Evolutionary conservation across 2,113 vertebrate species (phyloP).

Genomic region (Raphicerus campestris): DNA sequence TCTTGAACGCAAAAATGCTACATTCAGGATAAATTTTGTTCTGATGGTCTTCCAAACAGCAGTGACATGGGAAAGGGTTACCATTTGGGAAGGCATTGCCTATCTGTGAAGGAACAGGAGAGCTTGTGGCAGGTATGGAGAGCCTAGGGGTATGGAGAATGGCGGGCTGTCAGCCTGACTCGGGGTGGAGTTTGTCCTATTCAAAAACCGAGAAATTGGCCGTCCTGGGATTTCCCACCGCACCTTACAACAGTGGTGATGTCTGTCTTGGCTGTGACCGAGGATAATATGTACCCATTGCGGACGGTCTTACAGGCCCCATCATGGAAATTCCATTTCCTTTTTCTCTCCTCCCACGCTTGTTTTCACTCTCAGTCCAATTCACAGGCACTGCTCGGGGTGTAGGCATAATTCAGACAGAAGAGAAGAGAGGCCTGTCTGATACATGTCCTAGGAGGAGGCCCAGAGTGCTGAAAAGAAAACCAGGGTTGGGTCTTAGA

Average conservation of each 20-base stretch:
- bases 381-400: background rate
- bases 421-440: background rate
- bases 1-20: background rate
- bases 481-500: background rate
- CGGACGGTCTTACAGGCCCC: background rate
- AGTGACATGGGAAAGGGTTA: background rate
- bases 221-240: background rate
- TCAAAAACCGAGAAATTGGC: background rate
- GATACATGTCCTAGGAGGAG: background rate
- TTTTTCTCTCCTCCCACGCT: constrained; percentile 35
- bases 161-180: background rate
- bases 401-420: background rate
- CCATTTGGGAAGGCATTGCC: background rate
- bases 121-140: background rate
- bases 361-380: constrained; percentile 24
- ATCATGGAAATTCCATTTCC: constrained; percentile 59
- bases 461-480: background rate
- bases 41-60: background rate
- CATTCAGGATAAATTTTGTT: background rate
- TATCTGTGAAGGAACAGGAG: background rate
- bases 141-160: background rate
- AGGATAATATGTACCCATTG: background rate
- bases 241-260: background rate
- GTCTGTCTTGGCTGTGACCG: background rate
- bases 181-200: background rate